These are phyloP conservation scores for Himalopsyche kuldschensis DNA, from an alignment of 2,888 invertebrate species.

Conservation along the genomic window DNA sequence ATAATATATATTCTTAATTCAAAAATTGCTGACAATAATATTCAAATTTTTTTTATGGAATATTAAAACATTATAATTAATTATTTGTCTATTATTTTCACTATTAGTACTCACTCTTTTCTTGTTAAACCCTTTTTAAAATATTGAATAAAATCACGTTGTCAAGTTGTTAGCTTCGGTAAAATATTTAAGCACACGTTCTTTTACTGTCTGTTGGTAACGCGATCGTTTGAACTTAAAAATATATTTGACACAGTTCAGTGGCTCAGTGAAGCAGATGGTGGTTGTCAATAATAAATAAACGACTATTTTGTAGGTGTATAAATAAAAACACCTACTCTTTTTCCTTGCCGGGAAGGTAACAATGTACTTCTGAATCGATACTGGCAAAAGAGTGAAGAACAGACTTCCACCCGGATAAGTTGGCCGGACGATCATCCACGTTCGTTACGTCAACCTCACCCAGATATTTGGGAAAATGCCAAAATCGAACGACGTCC, in stretches of 20 bases:
- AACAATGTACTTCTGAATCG: background rate
- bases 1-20: no score
- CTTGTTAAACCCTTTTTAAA: no score
- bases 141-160: background rate
- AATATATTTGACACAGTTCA: background rate
- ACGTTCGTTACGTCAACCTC: constrained; percentile 19
- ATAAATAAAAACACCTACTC: constrained; percentile 6
- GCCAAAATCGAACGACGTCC: background rate
- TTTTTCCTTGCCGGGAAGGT: background rate
- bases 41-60: no score
- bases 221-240: background rate
- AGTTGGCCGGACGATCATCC: constrained; percentile 19
- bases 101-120: no score
- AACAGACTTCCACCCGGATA: constrained; percentile 16
- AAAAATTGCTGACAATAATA: no score
- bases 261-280: background rate
- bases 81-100: no score
- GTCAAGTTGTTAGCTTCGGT: background rate
- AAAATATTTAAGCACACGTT: background rate
- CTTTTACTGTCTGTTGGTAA: background rate
- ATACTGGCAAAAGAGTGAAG: constrained; percentile 1
- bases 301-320: background rate
- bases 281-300: background rate
- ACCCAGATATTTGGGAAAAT: constrained; percentile 17
- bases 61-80: no score